phyloP scores from a whole-genome alignment of 2,797 vertebrate genomes.

The Rhynchotus rufescens region DNA sequence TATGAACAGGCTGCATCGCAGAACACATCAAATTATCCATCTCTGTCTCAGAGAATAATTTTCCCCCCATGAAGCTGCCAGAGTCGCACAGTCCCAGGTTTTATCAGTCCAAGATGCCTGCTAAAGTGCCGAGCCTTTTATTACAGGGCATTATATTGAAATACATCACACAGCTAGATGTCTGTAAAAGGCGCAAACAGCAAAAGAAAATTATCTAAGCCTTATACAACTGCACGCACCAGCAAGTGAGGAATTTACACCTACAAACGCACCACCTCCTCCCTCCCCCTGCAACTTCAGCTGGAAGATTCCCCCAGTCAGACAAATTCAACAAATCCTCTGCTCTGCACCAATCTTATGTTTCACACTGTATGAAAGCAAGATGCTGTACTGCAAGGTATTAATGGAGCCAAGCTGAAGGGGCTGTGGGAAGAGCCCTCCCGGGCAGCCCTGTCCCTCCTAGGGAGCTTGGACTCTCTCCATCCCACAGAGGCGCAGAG shows the following conservation, averaged over 20 bases:
- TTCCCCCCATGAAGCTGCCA: not conserved
- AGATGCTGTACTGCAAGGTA: not conserved
- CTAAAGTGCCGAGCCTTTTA: not conserved
- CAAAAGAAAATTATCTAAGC: not conserved
- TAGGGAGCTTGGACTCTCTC: not conserved
- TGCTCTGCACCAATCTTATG: not conserved
- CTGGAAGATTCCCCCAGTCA: not conserved
- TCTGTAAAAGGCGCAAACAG: not conserved
- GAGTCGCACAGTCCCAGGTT: not conserved
- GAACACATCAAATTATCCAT: rapidly evolving
- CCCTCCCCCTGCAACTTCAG: not conserved
- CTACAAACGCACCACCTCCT: not conserved
- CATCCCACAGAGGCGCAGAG: not conserved
- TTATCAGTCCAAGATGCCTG: not conserved
- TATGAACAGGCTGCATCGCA: not conserved
- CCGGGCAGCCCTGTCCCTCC: not conserved
- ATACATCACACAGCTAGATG: not conserved
- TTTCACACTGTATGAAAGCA: not conserved
- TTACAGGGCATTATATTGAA: not conserved
- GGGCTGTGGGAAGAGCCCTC: not conserved
- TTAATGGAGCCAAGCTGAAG: not conserved
- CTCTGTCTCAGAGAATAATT: not conserved
- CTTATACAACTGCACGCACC: too few species aligned
- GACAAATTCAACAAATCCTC: not conserved
- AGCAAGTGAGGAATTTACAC: not conserved